Conservation (phyloP, 1,140 invertebrate species). For the Heliconius himera region DNA sequence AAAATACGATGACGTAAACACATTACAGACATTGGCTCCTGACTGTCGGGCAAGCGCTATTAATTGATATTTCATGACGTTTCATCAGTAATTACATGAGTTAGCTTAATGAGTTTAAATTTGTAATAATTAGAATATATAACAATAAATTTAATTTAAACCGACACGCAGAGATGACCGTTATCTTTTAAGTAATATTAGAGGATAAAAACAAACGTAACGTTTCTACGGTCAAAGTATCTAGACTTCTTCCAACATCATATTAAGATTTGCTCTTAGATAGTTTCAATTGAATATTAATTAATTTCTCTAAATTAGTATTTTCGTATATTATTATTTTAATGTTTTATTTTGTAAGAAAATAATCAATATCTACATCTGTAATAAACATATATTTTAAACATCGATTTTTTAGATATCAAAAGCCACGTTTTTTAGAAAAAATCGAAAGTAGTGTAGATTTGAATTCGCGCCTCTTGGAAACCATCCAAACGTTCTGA, state of each 20-base stretch:
- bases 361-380: background rate
- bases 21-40: background rate
- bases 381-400: background rate
- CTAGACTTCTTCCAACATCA: no score
- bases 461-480: background rate
- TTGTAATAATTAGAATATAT: background rate
- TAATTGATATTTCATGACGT: conserved; percentile 5
- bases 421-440: background rate
- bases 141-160: background rate
- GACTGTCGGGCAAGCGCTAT: background rate
- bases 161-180: background rate
- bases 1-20: background rate
- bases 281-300: no score
- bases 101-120: background rate
- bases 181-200: background rate
- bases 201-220: background rate
- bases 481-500: background rate
- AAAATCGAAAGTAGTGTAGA: background rate
- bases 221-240: no score
- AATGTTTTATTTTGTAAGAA: no score
- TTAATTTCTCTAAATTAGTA: no score
- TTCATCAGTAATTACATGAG: background rate
- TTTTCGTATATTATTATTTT: no score
- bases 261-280: no score
- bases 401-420: no score